Percentiles rank a stretch among this genome's conserved stretches.
These are phyloP conservation scores for Sepiola atlantica DNA, from an alignment of 2,888 invertebrate genomes.

Conservation along the genomic window DNA sequence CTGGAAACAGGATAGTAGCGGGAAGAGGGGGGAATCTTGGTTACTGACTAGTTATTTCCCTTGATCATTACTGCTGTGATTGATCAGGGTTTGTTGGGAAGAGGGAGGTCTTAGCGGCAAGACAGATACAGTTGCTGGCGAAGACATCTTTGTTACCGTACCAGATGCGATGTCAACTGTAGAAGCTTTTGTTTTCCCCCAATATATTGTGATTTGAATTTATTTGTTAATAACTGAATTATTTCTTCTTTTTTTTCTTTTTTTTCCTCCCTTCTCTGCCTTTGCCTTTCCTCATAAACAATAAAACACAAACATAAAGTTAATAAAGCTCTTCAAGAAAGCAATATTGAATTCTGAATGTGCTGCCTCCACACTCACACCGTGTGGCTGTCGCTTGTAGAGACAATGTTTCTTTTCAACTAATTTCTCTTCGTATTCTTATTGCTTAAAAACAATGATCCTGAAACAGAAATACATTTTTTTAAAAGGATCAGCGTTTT, in stretches of 20 bases:
- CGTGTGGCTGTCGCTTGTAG: not conserved
- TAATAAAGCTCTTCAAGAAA: constrained; percentile 22
- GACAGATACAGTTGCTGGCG: not conserved
- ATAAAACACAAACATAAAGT: not conserved
- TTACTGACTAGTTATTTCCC: not conserved
- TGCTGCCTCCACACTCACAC: not conserved
- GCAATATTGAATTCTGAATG: constrained; percentile 32
- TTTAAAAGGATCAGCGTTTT: not conserved
- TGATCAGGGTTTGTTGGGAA: not conserved
- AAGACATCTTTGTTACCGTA: not conserved
- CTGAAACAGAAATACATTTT: not conserved
- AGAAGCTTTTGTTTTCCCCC: not conserved
- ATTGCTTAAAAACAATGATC: not conserved
- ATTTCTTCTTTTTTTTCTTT: not conserved
- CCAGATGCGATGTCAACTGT: not conserved
- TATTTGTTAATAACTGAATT: not conserved
- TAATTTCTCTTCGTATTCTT: not conserved
- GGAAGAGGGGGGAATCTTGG: too few species aligned
- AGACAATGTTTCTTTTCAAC: not conserved
- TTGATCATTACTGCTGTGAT: not conserved
- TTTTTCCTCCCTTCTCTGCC: not conserved
- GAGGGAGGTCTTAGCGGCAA: not conserved
- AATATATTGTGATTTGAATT: not conserved
- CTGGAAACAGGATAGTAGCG: not conserved
- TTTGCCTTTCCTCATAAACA: not conserved